Percentiles rank a stretch among this genome's conserved stretches.
These are phyloP conservation scores for Saguinus imperator DNA, from an alignment of 2,113 vertebrate genomes.

Conservation along the genomic window DNA sequence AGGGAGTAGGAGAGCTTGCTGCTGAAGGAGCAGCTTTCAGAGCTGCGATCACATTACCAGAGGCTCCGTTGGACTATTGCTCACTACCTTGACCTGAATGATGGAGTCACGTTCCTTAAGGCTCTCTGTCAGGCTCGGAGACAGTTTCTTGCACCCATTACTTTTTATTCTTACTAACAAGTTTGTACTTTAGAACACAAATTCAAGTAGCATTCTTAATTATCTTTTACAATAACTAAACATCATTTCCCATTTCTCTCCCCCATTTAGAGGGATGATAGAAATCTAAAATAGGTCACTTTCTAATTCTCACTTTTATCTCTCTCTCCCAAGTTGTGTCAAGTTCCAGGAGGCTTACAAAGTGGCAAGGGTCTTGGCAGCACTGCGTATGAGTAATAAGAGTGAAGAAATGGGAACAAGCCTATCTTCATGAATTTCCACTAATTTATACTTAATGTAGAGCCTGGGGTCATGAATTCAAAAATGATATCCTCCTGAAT, in stretches of 20 bases:
- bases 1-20: too few relatives aligned
- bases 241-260: background rate
- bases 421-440: background rate
- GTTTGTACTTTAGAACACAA: background rate
- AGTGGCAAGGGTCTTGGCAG: background rate
- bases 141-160: too few relatives aligned
- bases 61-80: too few relatives aligned
- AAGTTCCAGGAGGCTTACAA: background rate
- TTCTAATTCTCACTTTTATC: background rate
- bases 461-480: background rate
- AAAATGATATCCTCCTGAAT: background rate
- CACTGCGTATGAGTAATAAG: too few relatives aligned
- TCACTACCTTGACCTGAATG: background rate
- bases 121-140: background rate
- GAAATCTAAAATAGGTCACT: background rate
- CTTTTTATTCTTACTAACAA: background rate
- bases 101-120: rapidly evolving
- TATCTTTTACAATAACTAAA: background rate
- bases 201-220: background rate
- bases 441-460: background rate
- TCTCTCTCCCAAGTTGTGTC: background rate
- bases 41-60: background rate
- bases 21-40: background rate
- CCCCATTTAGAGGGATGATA: background rate
- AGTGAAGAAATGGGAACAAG: background rate